Percentiles rank a stretch among this genome's conserved stretches.
Conservation (phyloP, 2,888 invertebrate genomes). For the Eupeodes latifasciatus region DNA sequence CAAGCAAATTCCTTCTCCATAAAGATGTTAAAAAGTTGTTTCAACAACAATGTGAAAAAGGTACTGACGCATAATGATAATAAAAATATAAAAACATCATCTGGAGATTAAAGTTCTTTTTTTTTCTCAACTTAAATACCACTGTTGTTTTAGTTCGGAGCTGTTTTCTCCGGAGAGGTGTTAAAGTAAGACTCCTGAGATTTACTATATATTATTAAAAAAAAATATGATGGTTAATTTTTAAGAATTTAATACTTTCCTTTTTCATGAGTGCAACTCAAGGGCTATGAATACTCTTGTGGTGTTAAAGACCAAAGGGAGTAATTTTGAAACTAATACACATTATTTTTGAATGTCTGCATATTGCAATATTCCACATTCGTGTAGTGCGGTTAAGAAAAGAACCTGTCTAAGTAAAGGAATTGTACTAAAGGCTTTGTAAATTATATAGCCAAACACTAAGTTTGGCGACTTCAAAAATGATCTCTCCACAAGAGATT, state of each 20-base stretch:
- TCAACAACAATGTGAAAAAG: background rate
- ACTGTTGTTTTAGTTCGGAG: background rate
- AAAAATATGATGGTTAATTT: background rate
- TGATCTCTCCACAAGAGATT: too few relatives aligned
- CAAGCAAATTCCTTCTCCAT: background rate
- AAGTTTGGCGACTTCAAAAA: too few relatives aligned
- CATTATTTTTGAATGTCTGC: too few relatives aligned
- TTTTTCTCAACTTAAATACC: background rate
- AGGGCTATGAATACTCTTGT: too few relatives aligned
- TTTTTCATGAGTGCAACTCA: too few relatives aligned
- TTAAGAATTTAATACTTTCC: background rate
- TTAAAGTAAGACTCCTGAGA: background rate
- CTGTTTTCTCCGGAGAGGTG: background rate
- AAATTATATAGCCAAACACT: too few relatives aligned
- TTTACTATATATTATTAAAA: background rate
- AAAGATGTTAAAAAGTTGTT: background rate
- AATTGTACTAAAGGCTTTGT: too few relatives aligned
- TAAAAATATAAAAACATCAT: background rate
- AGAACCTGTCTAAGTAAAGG: too few relatives aligned
- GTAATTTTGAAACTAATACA: too few relatives aligned
- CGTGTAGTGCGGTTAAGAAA: too few relatives aligned
- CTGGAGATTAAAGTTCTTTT: background rate
- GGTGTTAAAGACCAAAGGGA: too few relatives aligned
- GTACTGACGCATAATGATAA: constrained; percentile 9
- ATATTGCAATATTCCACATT: too few relatives aligned